phyloP scores from a whole-genome alignment of 2,113 vertebrate species.

The Hepsetus odoe region DNA sequence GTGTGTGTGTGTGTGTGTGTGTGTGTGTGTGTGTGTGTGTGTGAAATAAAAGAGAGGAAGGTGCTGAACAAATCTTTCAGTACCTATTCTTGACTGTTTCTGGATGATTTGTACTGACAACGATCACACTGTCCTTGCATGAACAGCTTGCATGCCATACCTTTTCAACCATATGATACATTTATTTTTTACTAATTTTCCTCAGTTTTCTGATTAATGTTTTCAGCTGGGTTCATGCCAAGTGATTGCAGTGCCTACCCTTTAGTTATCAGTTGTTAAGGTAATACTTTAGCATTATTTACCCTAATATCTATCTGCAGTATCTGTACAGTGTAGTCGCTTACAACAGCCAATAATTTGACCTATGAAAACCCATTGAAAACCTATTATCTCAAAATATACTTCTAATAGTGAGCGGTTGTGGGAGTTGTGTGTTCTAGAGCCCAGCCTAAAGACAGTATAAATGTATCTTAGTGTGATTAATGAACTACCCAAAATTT shows the following conservation, averaged over 20 bases:
- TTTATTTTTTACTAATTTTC: not conserved
- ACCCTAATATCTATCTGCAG: not conserved
- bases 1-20: not conserved
- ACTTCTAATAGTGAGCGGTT: too few relatives aligned
- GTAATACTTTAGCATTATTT: too few relatives aligned
- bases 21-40: not conserved
- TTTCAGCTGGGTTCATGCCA: not conserved
- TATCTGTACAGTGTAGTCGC: not conserved
- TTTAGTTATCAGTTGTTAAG: too few relatives aligned
- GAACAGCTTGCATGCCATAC: too few relatives aligned
- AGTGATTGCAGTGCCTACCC: too few relatives aligned
- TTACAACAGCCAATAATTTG: not conserved
- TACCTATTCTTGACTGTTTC: not conserved
- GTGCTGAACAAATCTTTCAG: not conserved
- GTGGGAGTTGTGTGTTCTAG: too few relatives aligned
- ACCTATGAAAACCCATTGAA: too few relatives aligned
- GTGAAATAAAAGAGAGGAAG: not conserved
- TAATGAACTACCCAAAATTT: not conserved
- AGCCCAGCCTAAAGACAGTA: too few relatives aligned
- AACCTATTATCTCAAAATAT: too few relatives aligned
- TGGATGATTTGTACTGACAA: not conserved
- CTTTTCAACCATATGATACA: not conserved
- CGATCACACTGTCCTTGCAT: not conserved
- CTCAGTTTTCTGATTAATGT: not conserved
- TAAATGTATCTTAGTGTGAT: too few relatives aligned